phyloP scores from a whole-genome alignment of 1,140 invertebrate species.

The Zaprionus kolodkinae region DNA sequence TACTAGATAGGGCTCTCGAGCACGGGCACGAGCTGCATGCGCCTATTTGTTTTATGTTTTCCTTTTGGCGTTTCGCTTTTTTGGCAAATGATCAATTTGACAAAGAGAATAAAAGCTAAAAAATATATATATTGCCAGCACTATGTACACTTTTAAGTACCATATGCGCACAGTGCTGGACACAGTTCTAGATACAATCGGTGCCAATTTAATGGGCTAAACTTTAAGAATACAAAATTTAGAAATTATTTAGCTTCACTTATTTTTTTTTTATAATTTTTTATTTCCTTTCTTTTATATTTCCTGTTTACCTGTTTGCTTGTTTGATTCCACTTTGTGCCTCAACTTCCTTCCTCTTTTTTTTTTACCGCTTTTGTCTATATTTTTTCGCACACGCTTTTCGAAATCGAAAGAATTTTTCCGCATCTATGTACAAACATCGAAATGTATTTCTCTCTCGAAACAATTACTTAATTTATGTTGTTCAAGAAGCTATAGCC shows the following conservation, averaged over 20 bases:
- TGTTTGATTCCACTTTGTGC: background rate
- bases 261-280: background rate
- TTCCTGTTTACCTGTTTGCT: background rate
- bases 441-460: conserved; percentile 1
- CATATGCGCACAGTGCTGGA: conserved; percentile 25
- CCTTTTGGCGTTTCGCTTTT: conserved; percentile 51
- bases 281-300: background rate
- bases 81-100: conserved; percentile 54
- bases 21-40: conserved; percentile 44
- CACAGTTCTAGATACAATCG: conserved; percentile 14
- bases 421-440: background rate
- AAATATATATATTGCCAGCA: conserved; percentile 36
- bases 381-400: conserved; percentile 8
- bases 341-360: conserved; percentile 5
- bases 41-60: conserved; percentile 50
- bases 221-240: background rate
- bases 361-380: background rate
- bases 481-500: conserved; percentile 12
- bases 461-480: conserved; percentile 49
- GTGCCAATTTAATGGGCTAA: background rate
- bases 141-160: conserved; percentile 34
- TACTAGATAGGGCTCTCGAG: conserved; percentile 29
- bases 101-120: conserved; percentile 39
- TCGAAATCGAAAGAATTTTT: conserved; percentile 31
- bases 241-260: background rate